Base-by-base conservation (phyloP, 2,888 invertebrate species). In the Apodemia zela region DNA sequence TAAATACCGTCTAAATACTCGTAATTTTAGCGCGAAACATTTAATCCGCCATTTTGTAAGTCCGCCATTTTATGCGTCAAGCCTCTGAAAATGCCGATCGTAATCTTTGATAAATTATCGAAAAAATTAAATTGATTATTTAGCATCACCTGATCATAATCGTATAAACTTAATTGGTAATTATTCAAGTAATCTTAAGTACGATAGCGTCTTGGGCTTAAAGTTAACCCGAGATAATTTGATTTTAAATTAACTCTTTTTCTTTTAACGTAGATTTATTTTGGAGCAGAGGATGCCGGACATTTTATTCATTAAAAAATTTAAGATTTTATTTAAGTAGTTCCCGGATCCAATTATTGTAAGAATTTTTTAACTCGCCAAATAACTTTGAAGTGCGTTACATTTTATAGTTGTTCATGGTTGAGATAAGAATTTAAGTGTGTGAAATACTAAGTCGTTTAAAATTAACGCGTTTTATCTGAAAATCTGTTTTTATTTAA, bases 91-190 rank as follows among this genome's bases (percentile, higher is more conserved):
- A 18, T 18, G 51, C 18, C 70, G 88, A 89, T 88, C 72, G 67
- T 77, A 78, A 88, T 89, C 87, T 65, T 79, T 88, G 89, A 89
- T 88, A 85, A 84, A 89, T 89, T 84, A 84, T 82, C 74, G 74
- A 79, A 82, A 84, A 87, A 85, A 88, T 85, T 75, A 77, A 82
- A 87, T 85, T 88, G 85, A 89, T 89, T 87, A 84, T 80, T 78
- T 75, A 72, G 72, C 77, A 80, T 78, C 76, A 75, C 70, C 67
- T 71, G 85, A 86, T 87, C 79, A 76, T 76, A 77, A 84, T 86
- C 85, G 76, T 71, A 75, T 77, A 71, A 70, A 71, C 78, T 84
- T 84, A 85, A 85, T 84, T 84, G 83, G 81, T 78, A 76, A 81
- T 83, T 85, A 84, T 82, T 84, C 21, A 51, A 21, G 18, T 51